Conservation (phyloP, 1,140 invertebrate genomes). For the Apis dorsata region DNA sequence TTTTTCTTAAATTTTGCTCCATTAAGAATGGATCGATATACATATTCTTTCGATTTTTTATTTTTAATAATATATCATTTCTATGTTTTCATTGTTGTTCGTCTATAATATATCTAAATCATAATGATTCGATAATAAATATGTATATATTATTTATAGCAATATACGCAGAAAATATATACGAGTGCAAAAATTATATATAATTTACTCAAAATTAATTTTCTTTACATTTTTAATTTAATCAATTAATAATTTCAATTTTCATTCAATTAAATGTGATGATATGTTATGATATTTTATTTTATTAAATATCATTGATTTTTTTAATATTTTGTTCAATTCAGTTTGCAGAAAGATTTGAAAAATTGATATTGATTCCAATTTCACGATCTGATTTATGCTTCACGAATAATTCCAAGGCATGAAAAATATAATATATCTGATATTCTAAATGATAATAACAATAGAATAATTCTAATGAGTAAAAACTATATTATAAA, state of each 20-base stretch:
- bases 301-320: no score
- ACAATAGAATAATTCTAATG: background rate
- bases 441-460: background rate
- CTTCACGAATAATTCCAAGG: background rate
- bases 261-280: no score
- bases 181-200: no score
- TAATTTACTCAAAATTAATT: background rate
- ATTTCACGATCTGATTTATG: no score
- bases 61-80: background rate
- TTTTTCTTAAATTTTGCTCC: background rate
- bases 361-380: no score
- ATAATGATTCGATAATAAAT: background rate
- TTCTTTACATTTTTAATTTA: background rate
- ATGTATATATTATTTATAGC: background rate
- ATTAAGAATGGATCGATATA: background rate
- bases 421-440: background rate
- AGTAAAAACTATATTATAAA: background rate
- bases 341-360: no score
- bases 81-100: background rate
- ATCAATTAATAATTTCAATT: background rate
- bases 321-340: no score
- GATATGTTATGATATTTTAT: no score
- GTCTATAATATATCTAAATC: background rate
- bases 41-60: background rate
- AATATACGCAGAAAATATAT: background rate